phyloP scores from a whole-genome alignment of 2,797 vertebrate genomes.

The Arnoldichthys spilopterus region DNA sequence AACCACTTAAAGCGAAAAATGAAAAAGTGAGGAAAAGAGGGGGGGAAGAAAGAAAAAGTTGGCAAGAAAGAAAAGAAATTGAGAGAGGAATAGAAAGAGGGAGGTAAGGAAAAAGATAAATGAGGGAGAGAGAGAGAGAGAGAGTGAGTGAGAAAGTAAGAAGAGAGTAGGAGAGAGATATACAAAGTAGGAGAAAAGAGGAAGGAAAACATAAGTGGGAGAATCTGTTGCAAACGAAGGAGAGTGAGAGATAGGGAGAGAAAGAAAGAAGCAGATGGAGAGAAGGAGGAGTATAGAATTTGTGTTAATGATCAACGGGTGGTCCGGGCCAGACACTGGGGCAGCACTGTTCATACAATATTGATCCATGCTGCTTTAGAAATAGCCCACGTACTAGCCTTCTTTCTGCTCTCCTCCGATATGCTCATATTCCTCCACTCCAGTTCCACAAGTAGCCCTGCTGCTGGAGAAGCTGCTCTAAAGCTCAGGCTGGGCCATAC shows the following conservation, averaged over 20 bases:
- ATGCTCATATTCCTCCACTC: slow-evolving; percentile 18
- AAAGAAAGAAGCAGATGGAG: not conserved
- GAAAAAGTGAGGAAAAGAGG: not conserved
- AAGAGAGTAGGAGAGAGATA: not conserved
- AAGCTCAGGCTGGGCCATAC: not conserved
- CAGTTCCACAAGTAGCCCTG: not conserved
- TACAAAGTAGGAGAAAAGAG: not conserved
- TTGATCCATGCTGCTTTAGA: slow-evolving; percentile 67
- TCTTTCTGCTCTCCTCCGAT: not conserved
- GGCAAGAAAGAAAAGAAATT: not conserved
- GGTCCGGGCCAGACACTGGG: slow-evolving; percentile 51
- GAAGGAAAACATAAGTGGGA: not conserved
- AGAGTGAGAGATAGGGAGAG: not conserved
- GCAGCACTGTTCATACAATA: slow-evolving; percentile 66
- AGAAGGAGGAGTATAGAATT: not conserved
- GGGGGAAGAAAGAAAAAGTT: not conserved
- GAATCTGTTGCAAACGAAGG: not conserved
- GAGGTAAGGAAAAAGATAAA: not conserved
- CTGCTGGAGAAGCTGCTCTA: slow-evolving; percentile 1
- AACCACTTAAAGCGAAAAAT: too few relatives aligned
- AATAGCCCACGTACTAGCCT: slow-evolving; percentile 46
- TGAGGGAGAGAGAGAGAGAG: not conserved
- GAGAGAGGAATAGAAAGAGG: not conserved
- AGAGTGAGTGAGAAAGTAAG: not conserved
- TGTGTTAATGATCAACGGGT: slow-evolving; percentile 50